Percentiles rank a stretch among this genome's conserved stretches.
Evolutionary conservation across 2,888 invertebrate species (phyloP).

Genomic region (Synergus gifuensis): DNA sequence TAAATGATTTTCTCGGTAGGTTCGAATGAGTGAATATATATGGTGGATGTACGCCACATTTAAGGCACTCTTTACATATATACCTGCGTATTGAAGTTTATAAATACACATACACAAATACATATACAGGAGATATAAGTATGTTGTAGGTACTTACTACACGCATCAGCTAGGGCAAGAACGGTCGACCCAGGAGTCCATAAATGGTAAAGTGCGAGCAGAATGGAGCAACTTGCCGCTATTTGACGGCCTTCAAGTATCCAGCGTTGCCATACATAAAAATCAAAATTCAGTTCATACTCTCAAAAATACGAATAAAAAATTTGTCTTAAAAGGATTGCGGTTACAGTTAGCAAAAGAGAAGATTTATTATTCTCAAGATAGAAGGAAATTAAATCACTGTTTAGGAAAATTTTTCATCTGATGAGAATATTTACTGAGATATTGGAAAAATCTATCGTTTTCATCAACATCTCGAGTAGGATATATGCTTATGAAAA

Average conservation of each 20-base stretch:
- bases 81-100: not conserved
- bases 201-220: slow-evolving; percentile 30
- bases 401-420: not conserved
- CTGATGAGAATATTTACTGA: not conserved
- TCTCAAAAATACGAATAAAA: not conserved
- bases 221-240: slow-evolving; percentile 32
- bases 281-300: slow-evolving; percentile 19
- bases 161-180: slow-evolving; percentile 25
- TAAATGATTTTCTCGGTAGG: not conserved
- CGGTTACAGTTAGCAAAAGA: not conserved
- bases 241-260: slow-evolving; percentile 31
- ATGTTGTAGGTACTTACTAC: slow-evolving; percentile 6
- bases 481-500: not conserved
- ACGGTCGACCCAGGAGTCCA: slow-evolving; percentile 27
- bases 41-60: not conserved
- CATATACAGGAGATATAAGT: not conserved
- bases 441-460: not conserved
- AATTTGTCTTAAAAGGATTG: not conserved
- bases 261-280: slow-evolving; percentile 33
- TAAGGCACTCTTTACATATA: not conserved
- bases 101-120: not conserved
- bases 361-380: not conserved
- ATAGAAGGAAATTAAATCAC: not conserved
- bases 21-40: not conserved
- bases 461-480: not conserved